Conservation (phyloP, 2,888 invertebrate species). For the Drosophila phalerata region DNA sequence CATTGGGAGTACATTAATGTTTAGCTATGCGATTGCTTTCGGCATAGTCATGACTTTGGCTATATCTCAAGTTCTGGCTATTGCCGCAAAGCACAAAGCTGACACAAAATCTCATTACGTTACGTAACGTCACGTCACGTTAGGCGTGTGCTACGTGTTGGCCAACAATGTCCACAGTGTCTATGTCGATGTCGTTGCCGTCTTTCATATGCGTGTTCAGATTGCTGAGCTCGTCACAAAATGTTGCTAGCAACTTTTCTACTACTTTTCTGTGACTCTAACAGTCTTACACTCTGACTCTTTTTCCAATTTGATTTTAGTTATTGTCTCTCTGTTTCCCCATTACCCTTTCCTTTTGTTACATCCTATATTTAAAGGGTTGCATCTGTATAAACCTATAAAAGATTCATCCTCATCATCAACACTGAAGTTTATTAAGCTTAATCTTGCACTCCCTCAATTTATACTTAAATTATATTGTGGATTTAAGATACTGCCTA, state of each 20-base stretch:
- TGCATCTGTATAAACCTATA: conserved; percentile 9
- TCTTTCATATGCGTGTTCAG: conserved; percentile 58
- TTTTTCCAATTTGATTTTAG: neutral
- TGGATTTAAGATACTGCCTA: neutral
- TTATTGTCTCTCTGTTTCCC: neutral
- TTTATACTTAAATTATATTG: neutral
- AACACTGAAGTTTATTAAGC: conserved; percentile 4
- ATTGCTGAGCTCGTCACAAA: conserved; percentile 65
- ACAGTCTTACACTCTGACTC: neutral
- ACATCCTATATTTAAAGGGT: neutral
- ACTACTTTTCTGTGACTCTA: neutral
- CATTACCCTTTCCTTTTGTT: neutral
- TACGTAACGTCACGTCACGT: conserved; percentile 69
- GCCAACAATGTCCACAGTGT: conserved; percentile 36
- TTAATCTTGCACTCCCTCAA: neutral
- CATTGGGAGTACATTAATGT: conserved; percentile 44
- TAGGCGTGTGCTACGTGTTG: conserved; percentile 49
- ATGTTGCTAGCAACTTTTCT: conserved; percentile 37
- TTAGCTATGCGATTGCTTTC: conserved; percentile 21
- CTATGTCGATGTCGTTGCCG: conserved; percentile 24
- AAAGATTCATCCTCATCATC: conserved; percentile 6
- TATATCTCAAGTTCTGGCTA: conserved; percentile 8
- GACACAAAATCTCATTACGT: conserved; percentile 76
- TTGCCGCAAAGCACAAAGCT: conserved; percentile 58
- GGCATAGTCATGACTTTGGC: neutral